phyloP scores from a whole-genome alignment of 35 echinoderm and acorn worm species.

The Amphiura filiformis region DNA sequence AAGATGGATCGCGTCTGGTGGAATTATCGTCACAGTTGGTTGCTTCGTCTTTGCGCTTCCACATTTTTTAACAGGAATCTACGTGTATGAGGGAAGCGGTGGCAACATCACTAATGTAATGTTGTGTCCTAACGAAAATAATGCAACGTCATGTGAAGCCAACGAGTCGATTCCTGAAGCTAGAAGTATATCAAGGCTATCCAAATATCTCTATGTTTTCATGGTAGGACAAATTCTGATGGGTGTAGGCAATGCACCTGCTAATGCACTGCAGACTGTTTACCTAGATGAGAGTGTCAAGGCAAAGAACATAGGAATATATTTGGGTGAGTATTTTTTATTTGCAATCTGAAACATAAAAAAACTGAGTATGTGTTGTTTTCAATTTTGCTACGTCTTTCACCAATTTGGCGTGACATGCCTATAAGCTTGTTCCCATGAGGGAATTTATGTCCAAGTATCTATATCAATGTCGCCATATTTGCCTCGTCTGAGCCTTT shows the following conservation, averaged over 20 bases:
- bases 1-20: conserved; percentile 60
- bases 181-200: conserved; percentile 1
- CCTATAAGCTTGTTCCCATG: no score
- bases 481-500: no score
- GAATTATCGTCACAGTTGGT: conserved; percentile 32
- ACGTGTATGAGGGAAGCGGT: background rate
- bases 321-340: conserved; percentile 54
- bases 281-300: conserved; percentile 81
- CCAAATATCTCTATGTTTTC: conserved; percentile 68
- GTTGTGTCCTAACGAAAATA: background rate
- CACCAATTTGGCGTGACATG: no score
- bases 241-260: conserved; percentile 55
- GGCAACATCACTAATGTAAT: background rate
- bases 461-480: no score
- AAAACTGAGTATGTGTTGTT: no score
- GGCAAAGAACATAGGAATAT: conserved; percentile 44
- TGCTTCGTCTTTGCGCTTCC: conserved; percentile 68
- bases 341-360: no score
- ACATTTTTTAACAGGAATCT: conserved; percentile 61
- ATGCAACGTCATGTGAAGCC: background rate
- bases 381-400: no score
- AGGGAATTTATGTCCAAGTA: no score
- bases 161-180: background rate
- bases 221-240: conserved; percentile 57
- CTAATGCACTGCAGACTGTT: conserved; percentile 64